Evolutionary conservation across 30 jellyfish, hydroid and myxozoan genomes (phyloP).

Genomic region (Hydractinia symbiolongicarpus): DNA sequence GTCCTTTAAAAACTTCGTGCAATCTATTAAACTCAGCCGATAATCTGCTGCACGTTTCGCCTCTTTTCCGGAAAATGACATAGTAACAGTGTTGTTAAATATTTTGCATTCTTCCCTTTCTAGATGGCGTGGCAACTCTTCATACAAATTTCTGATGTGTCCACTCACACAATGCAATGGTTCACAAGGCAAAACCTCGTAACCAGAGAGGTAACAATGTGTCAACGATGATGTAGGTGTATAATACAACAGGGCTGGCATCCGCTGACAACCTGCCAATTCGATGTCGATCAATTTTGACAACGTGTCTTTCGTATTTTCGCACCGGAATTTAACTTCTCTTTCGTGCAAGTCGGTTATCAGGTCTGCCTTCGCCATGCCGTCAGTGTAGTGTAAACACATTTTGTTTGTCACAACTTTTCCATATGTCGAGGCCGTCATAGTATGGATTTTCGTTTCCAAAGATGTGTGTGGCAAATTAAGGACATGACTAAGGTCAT

Average conservation of each 20-base stretch:
- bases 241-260: conserved; percentile 23
- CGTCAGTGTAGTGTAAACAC: neutral
- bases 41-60: conserved; percentile 29
- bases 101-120: neutral
- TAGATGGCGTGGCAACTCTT: conserved; percentile 32
- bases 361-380: conserved; percentile 11
- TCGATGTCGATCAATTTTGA: conserved; percentile 16
- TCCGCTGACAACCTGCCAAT: conserved; percentile 26
- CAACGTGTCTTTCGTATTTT: neutral
- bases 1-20: neutral
- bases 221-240: neutral
- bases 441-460: neutral
- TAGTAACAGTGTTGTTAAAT: conserved; percentile 10
- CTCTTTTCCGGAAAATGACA: conserved; percentile 26
- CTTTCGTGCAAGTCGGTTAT: conserved; percentile 22
- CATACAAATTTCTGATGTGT: conserved; percentile 29
- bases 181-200: conserved; percentile 32
- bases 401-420: neutral
- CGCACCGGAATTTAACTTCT: conserved; percentile 10
- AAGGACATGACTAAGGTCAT: conserved; percentile 3
- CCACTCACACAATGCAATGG: conserved; percentile 28
- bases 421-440: conserved; percentile 4
- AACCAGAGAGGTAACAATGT: neutral
- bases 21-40: neutral
- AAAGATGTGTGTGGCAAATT: conserved; percentile 1